Evolutionary conservation across 1,140 invertebrate species (phyloP).

Genomic region (Drosophila seguyi): DNA sequence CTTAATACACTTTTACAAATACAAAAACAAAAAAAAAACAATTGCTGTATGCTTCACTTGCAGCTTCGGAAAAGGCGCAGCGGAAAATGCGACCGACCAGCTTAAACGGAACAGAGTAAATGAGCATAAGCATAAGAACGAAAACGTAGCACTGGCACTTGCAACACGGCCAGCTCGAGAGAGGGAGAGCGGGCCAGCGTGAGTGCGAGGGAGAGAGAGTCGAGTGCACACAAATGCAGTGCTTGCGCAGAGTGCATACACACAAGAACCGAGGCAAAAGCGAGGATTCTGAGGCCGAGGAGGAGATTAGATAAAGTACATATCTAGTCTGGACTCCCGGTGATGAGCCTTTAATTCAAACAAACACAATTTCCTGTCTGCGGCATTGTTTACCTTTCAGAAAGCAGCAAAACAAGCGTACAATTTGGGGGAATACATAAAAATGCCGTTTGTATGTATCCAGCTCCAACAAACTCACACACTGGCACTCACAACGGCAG

Average conservation of each 20-base stretch:
- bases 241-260: conserved; percentile 47
- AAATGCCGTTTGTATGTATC: conserved; percentile 53
- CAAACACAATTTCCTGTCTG: conserved; percentile 29
- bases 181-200: conserved; percentile 18
- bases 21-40: conserved; percentile 11
- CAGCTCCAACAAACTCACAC: conserved; percentile 28
- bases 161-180: conserved; percentile 19
- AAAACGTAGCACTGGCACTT: conserved; percentile 31
- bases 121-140: conserved; percentile 7
- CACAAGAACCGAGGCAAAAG: conserved; percentile 9
- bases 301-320: conserved; percentile 33
- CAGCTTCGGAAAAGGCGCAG: conserved; percentile 21
- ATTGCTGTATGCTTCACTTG: conserved; percentile 14
- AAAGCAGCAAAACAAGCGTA: conserved; percentile 18
- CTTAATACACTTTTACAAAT: conserved; percentile 18
- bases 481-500: conserved; percentile 11
- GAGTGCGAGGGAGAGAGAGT: conserved; percentile 31
- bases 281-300: conserved; percentile 10
- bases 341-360: conserved; percentile 21
- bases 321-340: neutral
- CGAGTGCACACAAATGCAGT: conserved; percentile 45
- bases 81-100: conserved; percentile 39
- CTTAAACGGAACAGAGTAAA: conserved; percentile 25
- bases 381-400: conserved; percentile 38
- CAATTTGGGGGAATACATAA: conserved; percentile 45